Conservation (phyloP, 2,113 vertebrate species). For the Tragulus kanchil region DNA sequence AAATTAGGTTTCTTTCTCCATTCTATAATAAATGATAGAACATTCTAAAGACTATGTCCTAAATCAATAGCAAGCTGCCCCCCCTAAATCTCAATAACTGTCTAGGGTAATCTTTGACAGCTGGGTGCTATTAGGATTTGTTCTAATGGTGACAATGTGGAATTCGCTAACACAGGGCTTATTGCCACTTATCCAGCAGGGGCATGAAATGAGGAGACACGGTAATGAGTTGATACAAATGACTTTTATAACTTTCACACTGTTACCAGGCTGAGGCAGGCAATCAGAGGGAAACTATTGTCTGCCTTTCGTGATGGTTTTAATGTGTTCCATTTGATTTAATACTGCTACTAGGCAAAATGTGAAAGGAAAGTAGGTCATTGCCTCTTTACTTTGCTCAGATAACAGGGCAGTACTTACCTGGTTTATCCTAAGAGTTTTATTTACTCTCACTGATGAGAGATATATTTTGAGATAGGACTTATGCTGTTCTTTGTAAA, state of each 20-base stretch:
- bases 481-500: background rate
- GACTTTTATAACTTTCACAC: constrained; percentile 90
- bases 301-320: constrained; percentile 89
- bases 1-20: constrained; percentile 84
- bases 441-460: constrained; percentile 80
- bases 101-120: constrained; percentile 85
- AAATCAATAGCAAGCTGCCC: constrained; percentile 77
- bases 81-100: constrained; percentile 85
- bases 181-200: constrained; percentile 83
- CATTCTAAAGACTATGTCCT: constrained; percentile 75
- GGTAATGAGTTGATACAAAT: constrained; percentile 93
- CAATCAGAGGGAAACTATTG: constrained; percentile 91
- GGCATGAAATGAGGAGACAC: constrained; percentile 88
- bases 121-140: constrained; percentile 78
- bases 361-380: constrained; percentile 84
- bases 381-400: constrained; percentile 74
- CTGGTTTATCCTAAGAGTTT: constrained; percentile 76
- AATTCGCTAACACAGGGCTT: constrained; percentile 78
- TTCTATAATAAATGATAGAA: constrained; percentile 78
- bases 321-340: constrained; percentile 92
- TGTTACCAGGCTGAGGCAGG: constrained; percentile 87
- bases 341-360: constrained; percentile 89
- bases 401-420: constrained; percentile 80
- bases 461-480: constrained; percentile 52
- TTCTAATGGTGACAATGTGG: constrained; percentile 81